Conservation (phyloP, 53 echinoderm and acorn worm species). For the Luidia sarsii region DNA sequence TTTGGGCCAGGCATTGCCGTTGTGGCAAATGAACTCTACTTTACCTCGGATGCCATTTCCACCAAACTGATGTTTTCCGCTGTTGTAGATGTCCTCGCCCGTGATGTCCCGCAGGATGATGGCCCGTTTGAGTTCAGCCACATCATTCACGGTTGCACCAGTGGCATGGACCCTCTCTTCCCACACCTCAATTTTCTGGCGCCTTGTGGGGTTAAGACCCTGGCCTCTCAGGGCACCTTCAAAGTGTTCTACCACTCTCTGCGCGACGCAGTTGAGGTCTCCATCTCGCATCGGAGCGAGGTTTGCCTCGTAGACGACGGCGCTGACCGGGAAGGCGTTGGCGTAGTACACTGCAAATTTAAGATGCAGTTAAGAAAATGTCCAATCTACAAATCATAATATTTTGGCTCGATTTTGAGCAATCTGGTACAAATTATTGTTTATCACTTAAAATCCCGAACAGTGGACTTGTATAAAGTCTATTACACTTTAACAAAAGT, state of each 20-base stretch:
- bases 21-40: background rate
- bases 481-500: no score
- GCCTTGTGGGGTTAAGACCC: background rate
- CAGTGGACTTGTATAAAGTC: no score
- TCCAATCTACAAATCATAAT: no score
- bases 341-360: slow-evolving; percentile 10
- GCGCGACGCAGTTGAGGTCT: no score
- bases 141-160: background rate
- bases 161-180: background rate
- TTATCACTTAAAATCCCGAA: no score
- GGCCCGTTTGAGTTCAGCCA: background rate
- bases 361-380: no score
- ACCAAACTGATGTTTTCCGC: slow-evolving; percentile 6
- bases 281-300: background rate
- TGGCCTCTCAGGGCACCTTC: no score
- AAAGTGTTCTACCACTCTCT: no score
- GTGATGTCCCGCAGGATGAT: slow-evolving; percentile 16
- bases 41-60: no score
- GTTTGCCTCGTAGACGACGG: background rate
- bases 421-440: no score
- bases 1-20: background rate
- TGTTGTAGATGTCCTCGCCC: slow-evolving; percentile 26
- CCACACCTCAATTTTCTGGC: background rate
- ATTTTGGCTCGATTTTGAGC: no score
- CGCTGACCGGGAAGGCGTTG: slow-evolving; percentile 13